phyloP scores from a whole-genome alignment of 2,888 invertebrate species.

The Acheta domesticus region DNA sequence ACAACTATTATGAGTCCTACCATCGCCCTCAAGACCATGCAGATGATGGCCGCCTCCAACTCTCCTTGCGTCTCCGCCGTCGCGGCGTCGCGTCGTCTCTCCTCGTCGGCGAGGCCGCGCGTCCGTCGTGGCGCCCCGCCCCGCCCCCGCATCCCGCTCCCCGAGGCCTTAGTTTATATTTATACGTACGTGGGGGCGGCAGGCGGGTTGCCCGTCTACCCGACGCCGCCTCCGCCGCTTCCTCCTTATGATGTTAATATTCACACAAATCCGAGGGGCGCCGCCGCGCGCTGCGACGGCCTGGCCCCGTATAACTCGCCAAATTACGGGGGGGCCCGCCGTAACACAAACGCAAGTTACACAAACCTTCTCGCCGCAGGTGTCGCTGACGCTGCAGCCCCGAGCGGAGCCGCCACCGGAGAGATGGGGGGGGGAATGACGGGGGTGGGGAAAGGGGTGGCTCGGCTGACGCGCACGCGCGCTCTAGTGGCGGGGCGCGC shows the following conservation, averaged over 20 bases:
- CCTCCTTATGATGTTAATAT: constrained; percentile 18
- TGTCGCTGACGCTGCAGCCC: background rate
- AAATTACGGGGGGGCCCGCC: constrained; percentile 1
- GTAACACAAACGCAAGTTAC: constrained; percentile 18
- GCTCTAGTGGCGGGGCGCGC: background rate
- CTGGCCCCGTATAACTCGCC: constrained; percentile 7
- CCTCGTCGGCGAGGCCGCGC: background rate
- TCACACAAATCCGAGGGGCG: constrained; percentile 18
- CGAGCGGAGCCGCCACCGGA: background rate
- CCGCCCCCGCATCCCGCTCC: background rate
- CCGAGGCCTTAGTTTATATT: constrained; percentile 10
- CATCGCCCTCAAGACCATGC: too few species aligned
- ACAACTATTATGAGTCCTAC: too few species aligned
- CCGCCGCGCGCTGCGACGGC: background rate
- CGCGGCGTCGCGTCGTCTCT: background rate
- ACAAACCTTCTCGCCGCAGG: constrained; percentile 18
- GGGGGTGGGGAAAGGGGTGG: background rate
- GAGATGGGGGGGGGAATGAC: background rate
- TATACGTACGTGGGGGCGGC: background rate
- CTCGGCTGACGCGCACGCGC: background rate
- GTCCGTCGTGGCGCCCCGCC: background rate
- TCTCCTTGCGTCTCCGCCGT: background rate
- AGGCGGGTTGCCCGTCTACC: background rate
- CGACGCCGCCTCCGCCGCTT: background rate
- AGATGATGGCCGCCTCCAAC: too few species aligned